These are phyloP conservation scores for Drosophila saltans DNA, from an alignment of 1,140 invertebrate genomes.

Conservation along the genomic window DNA sequence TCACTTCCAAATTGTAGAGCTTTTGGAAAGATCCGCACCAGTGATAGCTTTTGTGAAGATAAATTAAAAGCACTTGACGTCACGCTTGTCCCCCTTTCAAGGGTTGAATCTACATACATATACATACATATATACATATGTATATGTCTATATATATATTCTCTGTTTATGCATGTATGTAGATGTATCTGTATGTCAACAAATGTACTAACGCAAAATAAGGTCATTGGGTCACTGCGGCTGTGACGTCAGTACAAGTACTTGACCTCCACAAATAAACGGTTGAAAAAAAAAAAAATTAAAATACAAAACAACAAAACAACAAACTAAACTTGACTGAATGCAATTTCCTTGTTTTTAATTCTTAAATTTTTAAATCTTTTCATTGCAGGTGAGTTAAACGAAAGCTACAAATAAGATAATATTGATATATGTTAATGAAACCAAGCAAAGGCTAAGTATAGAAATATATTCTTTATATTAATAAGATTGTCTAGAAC, in stretches of 20 bases:
- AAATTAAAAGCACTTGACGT: slow-evolving; percentile 48
- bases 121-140: no score
- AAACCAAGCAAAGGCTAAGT: slow-evolving; percentile 42
- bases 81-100: slow-evolving; percentile 36
- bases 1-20: neutral
- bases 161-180: no score
- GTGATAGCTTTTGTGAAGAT: neutral
- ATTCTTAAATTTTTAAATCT: neutral
- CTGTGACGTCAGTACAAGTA: slow-evolving; percentile 47
- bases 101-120: slow-evolving; percentile 40
- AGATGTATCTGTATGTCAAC: neutral
- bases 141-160: neutral
- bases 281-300: neutral
- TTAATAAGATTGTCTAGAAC: no score
- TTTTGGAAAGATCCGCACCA: slow-evolving; percentile 12
- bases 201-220: slow-evolving; percentile 25
- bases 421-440: neutral
- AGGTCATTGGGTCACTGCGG: slow-evolving; percentile 56
- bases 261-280: slow-evolving; percentile 17
- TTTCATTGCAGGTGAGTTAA: slow-evolving; percentile 69
- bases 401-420: slow-evolving; percentile 1
- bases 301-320: neutral
- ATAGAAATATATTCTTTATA: neutral
- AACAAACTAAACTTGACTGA: slow-evolving; percentile 23
- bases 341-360: slow-evolving; percentile 11